These are phyloP conservation scores for Apteryx mantelli DNA, from an alignment of 2,113 vertebrate species.

Conservation along the genomic window DNA sequence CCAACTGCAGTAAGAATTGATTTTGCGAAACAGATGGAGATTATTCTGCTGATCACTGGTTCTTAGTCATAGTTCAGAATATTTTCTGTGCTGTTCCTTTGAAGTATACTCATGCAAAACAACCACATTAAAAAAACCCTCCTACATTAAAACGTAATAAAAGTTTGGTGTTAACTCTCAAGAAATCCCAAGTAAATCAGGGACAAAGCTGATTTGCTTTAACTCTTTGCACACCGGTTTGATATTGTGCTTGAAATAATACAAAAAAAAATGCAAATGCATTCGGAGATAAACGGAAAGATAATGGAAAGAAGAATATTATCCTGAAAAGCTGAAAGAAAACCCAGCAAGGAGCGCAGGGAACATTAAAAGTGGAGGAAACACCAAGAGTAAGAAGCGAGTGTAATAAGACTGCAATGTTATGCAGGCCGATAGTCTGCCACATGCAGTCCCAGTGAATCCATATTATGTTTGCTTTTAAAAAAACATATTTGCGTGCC, in stretches of 20 bases:
- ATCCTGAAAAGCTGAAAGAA: background rate
- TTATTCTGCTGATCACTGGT: conserved; percentile 34
- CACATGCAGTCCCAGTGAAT: background rate
- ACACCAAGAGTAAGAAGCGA: background rate
- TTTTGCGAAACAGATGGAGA: conserved; percentile 52
- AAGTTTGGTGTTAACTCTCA: background rate
- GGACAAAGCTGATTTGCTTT: background rate
- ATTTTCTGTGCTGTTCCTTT: conserved; percentile 14
- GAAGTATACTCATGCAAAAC: conserved; percentile 11
- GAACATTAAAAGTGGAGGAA: background rate
- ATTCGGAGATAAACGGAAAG: background rate
- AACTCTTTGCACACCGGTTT: background rate
- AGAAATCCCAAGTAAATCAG: background rate
- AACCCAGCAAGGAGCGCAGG: background rate
- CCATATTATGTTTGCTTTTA: background rate
- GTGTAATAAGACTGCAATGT: background rate
- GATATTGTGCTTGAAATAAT: background rate
- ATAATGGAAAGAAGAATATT: background rate
- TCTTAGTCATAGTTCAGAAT: conserved; percentile 61
- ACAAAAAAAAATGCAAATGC: accelerated
- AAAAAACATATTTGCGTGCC: background rate
- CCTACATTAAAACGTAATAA: background rate
- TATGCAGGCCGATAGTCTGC: background rate
- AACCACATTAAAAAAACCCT: background rate
- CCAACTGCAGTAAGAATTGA: background rate